phyloP scores from a whole-genome alignment of 2,888 invertebrate genomes.

The Rosalia funebris region DNA sequence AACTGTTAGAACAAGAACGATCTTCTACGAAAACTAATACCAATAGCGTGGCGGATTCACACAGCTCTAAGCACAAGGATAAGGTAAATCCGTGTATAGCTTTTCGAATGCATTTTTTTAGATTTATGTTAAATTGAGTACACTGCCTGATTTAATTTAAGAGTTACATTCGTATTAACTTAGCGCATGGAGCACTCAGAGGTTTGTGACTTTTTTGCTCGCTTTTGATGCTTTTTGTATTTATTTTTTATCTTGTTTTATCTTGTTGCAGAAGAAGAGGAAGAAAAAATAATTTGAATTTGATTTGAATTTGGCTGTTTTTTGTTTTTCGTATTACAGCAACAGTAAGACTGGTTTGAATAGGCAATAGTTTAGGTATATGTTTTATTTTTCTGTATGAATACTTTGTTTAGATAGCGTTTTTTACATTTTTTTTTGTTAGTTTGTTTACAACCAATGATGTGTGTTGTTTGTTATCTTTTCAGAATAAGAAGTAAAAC shows the following conservation, averaged over 20 bases:
- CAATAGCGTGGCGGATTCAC: slow-evolving; percentile 25
- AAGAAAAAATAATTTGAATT: slow-evolving; percentile 36
- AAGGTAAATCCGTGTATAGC: no score
- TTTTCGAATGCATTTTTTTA: no score
- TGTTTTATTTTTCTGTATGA: slow-evolving; percentile 22
- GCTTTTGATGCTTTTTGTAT: slow-evolving; percentile 20
- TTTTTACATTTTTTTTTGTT: slow-evolving; percentile 13
- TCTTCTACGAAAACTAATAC: slow-evolving; percentile 63
- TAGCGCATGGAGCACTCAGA: no score
- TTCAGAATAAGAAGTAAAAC: slow-evolving; percentile 47
- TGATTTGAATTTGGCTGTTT: slow-evolving; percentile 21
- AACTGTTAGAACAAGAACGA: slow-evolving; percentile 79
- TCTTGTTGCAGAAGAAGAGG: slow-evolving; percentile 43
- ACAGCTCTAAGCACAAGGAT: slow-evolving; percentile 35
- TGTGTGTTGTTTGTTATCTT: slow-evolving; percentile 26
- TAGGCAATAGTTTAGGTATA: slow-evolving; percentile 15
- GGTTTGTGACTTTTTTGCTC: no score
- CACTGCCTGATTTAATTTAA: no score
- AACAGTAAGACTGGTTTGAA: slow-evolving; percentile 31
- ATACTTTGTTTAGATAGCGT: slow-evolving; percentile 20
- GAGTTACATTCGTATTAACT: no score
- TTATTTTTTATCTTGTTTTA: slow-evolving; percentile 24
- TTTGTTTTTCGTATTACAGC: slow-evolving; percentile 23
- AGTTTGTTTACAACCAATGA: slow-evolving; percentile 7
- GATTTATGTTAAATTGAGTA: no score